Conservation (phyloP, 2,113 vertebrate genomes). For the Caracal caracal region DNA sequence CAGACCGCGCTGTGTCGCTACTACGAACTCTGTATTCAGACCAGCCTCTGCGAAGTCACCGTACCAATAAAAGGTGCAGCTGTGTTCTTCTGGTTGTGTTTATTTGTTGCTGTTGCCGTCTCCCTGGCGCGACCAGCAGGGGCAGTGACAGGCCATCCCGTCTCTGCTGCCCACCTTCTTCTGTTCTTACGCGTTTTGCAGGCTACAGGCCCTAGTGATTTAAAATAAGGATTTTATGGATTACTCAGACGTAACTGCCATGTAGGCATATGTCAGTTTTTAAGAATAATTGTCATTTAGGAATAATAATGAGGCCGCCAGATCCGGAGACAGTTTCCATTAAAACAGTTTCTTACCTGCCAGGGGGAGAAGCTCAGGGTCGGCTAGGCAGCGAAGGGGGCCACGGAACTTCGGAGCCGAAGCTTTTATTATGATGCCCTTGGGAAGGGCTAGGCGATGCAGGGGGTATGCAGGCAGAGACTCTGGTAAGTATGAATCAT, state of each 20-base stretch:
- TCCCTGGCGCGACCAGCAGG: neutral
- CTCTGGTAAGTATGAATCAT: neutral
- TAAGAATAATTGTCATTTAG: neutral
- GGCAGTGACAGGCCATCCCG: neutral
- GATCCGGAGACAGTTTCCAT: neutral
- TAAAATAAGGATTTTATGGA: no score
- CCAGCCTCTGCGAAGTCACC: conserved; percentile 67
- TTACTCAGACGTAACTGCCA: neutral
- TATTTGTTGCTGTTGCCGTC: neutral
- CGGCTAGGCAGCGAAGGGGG: rapidly evolving
- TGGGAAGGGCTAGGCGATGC: rapidly evolving
- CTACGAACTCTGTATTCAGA: conserved; percentile 46
- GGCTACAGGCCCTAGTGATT: neutral
- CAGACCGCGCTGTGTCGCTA: conserved; percentile 47
- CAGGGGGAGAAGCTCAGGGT: neutral
- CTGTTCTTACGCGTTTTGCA: neutral
- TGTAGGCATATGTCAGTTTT: neutral
- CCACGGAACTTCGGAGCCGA: rapidly evolving
- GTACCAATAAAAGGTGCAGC: conserved; percentile 74
- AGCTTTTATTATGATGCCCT: neutral
- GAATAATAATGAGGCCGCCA: neutral
- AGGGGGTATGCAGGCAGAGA: rapidly evolving
- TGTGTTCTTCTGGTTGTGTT: neutral
- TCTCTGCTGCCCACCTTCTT: rapidly evolving
- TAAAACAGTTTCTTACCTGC: neutral